phyloP scores from a whole-genome alignment of 2,113 vertebrate genomes.

The Crotalus horridus region DNA sequence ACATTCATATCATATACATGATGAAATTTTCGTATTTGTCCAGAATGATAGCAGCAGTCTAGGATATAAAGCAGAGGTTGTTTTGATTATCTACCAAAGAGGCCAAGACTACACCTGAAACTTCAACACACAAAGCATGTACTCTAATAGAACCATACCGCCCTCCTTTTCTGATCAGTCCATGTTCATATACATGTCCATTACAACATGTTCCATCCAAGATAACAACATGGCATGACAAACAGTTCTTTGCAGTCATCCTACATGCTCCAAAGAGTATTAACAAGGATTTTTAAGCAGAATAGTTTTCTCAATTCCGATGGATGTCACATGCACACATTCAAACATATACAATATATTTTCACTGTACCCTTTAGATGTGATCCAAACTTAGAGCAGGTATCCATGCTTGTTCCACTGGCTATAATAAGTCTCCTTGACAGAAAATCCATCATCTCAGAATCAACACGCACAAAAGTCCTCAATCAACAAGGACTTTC shows the following conservation, averaged over 20 bases:
- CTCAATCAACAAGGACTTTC: neutral
- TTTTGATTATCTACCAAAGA: neutral
- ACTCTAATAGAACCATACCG: neutral
- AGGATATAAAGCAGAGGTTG: neutral
- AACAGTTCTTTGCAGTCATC: neutral
- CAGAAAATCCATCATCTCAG: conserved; percentile 14
- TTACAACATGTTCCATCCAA: neutral
- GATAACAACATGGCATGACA: neutral
- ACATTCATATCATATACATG: neutral
- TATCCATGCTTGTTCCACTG: conserved; percentile 12
- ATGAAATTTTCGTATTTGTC: neutral
- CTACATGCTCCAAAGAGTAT: neutral
- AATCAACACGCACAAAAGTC: conserved; percentile 6
- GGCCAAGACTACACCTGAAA: neutral
- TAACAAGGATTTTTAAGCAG: neutral
- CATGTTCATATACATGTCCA: neutral
- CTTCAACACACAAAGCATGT: neutral
- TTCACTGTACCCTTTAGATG: neutral
- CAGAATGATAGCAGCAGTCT: neutral
- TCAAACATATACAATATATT: neutral
- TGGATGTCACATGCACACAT: neutral
- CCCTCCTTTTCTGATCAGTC: neutral
- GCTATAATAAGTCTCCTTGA: conserved; percentile 18
- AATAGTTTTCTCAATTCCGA: neutral
- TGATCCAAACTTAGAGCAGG: neutral